Percentiles rank a stretch among this genome's conserved stretches.
Conservation (phyloP, 2,113 vertebrate species). For the Pteruthius melanotis region DNA sequence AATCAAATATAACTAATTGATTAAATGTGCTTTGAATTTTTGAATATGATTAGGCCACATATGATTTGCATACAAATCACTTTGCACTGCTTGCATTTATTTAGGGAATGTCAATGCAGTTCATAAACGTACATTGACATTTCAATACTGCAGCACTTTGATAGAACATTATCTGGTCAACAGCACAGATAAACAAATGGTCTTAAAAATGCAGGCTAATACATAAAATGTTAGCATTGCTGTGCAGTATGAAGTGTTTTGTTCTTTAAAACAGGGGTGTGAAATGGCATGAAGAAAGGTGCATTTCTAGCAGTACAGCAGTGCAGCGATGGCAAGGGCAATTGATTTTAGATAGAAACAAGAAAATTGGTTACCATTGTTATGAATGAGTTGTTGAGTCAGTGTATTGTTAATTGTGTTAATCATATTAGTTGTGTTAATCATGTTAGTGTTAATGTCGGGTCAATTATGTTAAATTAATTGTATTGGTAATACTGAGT, state of each 20-base stretch:
- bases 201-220: conserved; percentile 18
- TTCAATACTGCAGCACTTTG: conserved; percentile 57
- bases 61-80: conserved; percentile 61
- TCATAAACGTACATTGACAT: conserved; percentile 54
- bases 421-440: too few relatives aligned
- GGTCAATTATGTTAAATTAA: too few relatives aligned
- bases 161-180: conserved; percentile 31
- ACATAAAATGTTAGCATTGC: background rate
- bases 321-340: background rate
- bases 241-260: background rate
- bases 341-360: background rate
- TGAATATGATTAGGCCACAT: conserved; percentile 53
- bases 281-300: background rate
- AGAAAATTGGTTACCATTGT: background rate
- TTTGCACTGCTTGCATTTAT: background rate
- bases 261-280: background rate
- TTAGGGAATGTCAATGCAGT: conserved; percentile 3
- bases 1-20: conserved; percentile 63
- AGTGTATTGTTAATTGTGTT: too few relatives aligned
- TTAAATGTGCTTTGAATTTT: conserved; percentile 61
- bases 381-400: too few relatives aligned
- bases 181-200: conserved; percentile 45
- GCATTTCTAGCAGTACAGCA: background rate
- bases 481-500: too few relatives aligned
- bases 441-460: too few relatives aligned